Conservation (phyloP, 2,888 invertebrate species). For the Caenorhabditis sinica region DNA sequence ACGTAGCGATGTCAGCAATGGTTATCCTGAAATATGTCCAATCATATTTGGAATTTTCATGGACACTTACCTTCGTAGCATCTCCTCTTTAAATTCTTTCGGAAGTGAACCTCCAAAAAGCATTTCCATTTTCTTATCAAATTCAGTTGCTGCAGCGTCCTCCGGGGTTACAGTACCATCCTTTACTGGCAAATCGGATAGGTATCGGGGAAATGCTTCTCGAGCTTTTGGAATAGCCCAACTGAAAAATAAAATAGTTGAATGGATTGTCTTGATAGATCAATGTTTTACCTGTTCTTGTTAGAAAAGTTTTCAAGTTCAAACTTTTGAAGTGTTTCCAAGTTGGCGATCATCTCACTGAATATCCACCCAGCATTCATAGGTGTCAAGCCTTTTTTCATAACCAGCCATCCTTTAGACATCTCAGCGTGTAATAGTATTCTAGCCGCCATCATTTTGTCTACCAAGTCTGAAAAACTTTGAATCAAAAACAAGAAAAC, state of each 20-base stretch:
- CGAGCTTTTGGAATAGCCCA: constrained; percentile 11
- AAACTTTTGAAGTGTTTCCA: constrained; percentile 27
- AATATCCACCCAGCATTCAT: constrained; percentile 27
- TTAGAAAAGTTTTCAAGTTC: constrained; percentile 15
- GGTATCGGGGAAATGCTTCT: constrained; percentile 8
- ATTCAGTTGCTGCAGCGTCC: background rate
- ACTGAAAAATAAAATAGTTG: background rate
- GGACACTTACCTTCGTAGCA: background rate
- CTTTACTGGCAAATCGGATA: constrained; percentile 18
- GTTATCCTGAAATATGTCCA: background rate
- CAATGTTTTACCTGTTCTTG: constrained; percentile 19
- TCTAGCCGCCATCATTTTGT: constrained; percentile 39
- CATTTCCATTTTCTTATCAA: background rate
- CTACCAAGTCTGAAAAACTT: constrained; percentile 32
- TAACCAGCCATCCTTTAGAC: constrained; percentile 20
- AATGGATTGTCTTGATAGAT: too few species aligned
- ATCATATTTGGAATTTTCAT: background rate
- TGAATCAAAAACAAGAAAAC: too few species aligned
- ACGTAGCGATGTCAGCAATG: background rate
- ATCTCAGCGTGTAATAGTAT: constrained; percentile 3
- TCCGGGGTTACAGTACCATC: background rate
- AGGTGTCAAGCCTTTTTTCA: constrained; percentile 19
- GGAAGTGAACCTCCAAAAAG: background rate
- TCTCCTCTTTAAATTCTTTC: background rate
- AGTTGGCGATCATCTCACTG: constrained; percentile 19